These are phyloP conservation scores for Drepana arcuata DNA, from an alignment of 1,140 invertebrate species.

Conservation along the genomic window DNA sequence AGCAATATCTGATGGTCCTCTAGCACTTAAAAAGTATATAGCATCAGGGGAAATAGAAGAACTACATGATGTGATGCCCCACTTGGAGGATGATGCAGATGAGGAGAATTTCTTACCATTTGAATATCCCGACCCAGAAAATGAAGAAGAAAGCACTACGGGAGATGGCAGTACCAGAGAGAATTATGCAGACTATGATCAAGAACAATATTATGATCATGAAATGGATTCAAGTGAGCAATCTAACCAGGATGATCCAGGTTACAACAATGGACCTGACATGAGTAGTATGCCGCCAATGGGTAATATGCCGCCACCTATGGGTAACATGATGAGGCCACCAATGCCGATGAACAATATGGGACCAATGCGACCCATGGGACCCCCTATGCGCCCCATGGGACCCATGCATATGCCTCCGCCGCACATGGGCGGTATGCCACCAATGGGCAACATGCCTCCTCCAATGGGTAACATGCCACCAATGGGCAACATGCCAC, in stretches of 20 bases:
- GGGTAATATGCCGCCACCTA: slow-evolving; percentile 30
- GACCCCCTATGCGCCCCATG: slow-evolving; percentile 35
- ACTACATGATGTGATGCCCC: slow-evolving; percentile 80
- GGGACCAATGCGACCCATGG: slow-evolving; percentile 35
- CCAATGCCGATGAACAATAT: slow-evolving; percentile 39
- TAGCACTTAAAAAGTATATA: slow-evolving; percentile 82
- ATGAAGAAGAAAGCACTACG: slow-evolving; percentile 27
- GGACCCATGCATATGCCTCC: slow-evolving; percentile 20
- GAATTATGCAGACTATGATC: slow-evolving; percentile 39
- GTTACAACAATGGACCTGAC: slow-evolving; percentile 42
- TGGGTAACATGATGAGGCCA: slow-evolving; percentile 38
- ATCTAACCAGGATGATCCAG: slow-evolving; percentile 29
- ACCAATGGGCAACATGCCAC: slow-evolving; percentile 27
- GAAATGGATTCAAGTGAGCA: slow-evolving; percentile 35
- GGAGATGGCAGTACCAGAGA: slow-evolving; percentile 27
- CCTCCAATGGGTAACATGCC: slow-evolving; percentile 23
- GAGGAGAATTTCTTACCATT: slow-evolving; percentile 54
- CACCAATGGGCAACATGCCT: slow-evolving; percentile 19
- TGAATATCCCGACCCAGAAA: slow-evolving; percentile 52
- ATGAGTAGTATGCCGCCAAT: slow-evolving; percentile 29
- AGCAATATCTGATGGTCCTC: slow-evolving; percentile 81
- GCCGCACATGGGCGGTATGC: slow-evolving; percentile 23
- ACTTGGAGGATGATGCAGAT: slow-evolving; percentile 76
- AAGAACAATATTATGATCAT: slow-evolving; percentile 44
- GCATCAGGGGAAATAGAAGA: slow-evolving; percentile 85